Conservation (phyloP, 2,797 vertebrate species). For the Enteromius viviparus region DNA sequence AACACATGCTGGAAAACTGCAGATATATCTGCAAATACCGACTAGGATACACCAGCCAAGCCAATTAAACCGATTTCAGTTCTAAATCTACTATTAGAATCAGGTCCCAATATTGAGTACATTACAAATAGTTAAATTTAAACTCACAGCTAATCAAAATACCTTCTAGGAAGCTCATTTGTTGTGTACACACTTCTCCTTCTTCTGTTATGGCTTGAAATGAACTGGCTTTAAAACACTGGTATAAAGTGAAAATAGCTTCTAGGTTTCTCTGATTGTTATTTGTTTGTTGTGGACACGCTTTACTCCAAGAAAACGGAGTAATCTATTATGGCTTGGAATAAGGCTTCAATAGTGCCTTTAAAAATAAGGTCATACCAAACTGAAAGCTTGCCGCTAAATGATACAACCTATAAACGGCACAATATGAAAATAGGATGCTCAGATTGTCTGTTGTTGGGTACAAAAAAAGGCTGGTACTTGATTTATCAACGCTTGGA, state of each 20-base stretch:
- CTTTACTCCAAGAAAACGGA: not conserved
- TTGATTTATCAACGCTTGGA: not conserved
- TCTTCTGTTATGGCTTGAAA: not conserved
- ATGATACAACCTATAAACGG: not conserved
- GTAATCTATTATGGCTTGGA: not conserved
- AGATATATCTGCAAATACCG: too few relatives aligned
- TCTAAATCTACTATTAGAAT: too few relatives aligned
- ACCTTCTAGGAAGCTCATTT: too few relatives aligned
- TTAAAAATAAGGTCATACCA: not conserved
- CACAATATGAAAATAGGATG: not conserved
- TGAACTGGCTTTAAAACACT: not conserved
- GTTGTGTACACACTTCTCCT: not conserved
- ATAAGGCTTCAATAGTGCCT: not conserved
- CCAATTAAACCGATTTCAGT: too few relatives aligned
- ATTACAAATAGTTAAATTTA: not conserved
- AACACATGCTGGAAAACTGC: too few relatives aligned
- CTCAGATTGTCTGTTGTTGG: not conserved
- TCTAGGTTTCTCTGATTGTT: not conserved
- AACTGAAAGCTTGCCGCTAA: not conserved
- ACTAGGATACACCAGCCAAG: too few relatives aligned
- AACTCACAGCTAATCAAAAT: too few relatives aligned
- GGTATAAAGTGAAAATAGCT: not conserved
- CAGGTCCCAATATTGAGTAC: too few relatives aligned
- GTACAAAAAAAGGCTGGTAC: not conserved
- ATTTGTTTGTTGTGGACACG: not conserved